Conservation (phyloP, 2,888 invertebrate species). For the Eulithis testata region DNA sequence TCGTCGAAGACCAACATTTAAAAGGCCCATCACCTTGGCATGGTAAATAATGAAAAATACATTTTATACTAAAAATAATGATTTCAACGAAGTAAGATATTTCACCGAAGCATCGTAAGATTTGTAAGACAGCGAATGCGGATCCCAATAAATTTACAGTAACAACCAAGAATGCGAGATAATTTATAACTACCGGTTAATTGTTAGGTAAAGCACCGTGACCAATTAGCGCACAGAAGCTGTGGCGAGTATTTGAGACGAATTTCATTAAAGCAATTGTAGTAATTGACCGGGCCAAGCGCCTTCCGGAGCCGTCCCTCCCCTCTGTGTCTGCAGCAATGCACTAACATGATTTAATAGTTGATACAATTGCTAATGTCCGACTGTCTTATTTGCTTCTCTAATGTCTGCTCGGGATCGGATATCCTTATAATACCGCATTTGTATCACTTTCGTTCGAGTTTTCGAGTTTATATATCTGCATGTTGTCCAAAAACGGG, state of each 20-base stretch:
- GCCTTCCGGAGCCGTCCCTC: constrained; percentile 75
- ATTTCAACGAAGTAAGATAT: constrained; percentile 6
- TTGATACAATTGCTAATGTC: constrained; percentile 27
- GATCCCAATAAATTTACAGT: constrained; percentile 39
- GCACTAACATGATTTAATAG: constrained; percentile 44
- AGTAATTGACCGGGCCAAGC: constrained; percentile 75
- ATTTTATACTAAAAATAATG: not conserved
- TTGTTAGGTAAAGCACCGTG: constrained; percentile 81
- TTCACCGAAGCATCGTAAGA: constrained; percentile 14
- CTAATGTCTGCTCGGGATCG: not conserved
- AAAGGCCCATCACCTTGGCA: constrained; percentile 2
- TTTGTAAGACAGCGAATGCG: constrained; percentile 19
- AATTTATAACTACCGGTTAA: constrained; percentile 59
- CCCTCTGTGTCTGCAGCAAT: constrained; percentile 56
- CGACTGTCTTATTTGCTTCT: not conserved
- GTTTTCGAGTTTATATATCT: no score
- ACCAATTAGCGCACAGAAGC: constrained; percentile 75
- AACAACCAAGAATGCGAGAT: constrained; percentile 49
- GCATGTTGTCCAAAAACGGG: no score
- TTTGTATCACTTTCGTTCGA: constrained; percentile 17
- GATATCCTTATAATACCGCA: not conserved
- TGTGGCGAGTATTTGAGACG: constrained; percentile 69
- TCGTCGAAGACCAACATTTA: constrained; percentile 17
- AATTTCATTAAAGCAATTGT: constrained; percentile 83
- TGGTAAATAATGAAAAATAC: not conserved